Conservation (phyloP, 92 coral and sea anemone species). For the Epizoanthus stellaris region DNA sequence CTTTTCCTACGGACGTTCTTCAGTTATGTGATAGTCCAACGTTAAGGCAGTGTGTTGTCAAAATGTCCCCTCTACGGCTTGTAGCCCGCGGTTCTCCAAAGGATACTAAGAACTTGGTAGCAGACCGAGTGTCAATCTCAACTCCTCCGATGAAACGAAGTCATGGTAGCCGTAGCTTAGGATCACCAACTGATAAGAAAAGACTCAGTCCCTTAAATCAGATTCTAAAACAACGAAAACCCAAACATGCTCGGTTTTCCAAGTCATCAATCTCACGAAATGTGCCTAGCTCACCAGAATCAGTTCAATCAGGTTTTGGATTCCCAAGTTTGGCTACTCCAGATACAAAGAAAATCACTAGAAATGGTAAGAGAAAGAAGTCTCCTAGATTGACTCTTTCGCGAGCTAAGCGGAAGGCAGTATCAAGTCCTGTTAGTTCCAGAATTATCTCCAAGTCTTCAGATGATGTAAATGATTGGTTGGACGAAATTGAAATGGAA, state of each 20-base stretch:
- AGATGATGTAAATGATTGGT: conserved; percentile 62
- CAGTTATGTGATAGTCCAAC: not conserved
- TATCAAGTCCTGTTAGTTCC: not conserved
- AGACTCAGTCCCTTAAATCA: conserved; percentile 92
- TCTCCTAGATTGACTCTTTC: conserved; percentile 7
- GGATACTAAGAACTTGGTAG: not conserved
- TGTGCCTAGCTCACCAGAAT: conserved; percentile 15
- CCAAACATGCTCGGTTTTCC: conserved; percentile 47
- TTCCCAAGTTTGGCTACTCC: not conserved
- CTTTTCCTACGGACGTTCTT: conserved; percentile 29
- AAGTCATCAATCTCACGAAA: conserved; percentile 50
- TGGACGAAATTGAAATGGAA: conserved; percentile 49
- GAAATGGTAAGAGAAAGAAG: conserved; percentile 24
- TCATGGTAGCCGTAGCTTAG: conserved; percentile 43
- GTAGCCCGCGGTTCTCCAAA: conserved; percentile 13
- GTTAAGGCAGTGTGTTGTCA: not conserved
- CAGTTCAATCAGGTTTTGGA: conserved; percentile 13
- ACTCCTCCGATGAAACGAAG: conserved; percentile 63
- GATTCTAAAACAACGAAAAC: conserved; percentile 91
- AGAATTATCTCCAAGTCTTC: conserved; percentile 61
- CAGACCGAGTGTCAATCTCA: not conserved
- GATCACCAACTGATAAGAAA: conserved; percentile 64
- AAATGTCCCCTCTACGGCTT: conserved; percentile 7
- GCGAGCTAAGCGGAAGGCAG: conserved; percentile 7
- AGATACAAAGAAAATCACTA: not conserved